Evolutionary conservation across 2,888 invertebrate species (phyloP), one percentile per base, ranked within the genome.

Genomic region (Lithophane semibrunnea): DNA sequence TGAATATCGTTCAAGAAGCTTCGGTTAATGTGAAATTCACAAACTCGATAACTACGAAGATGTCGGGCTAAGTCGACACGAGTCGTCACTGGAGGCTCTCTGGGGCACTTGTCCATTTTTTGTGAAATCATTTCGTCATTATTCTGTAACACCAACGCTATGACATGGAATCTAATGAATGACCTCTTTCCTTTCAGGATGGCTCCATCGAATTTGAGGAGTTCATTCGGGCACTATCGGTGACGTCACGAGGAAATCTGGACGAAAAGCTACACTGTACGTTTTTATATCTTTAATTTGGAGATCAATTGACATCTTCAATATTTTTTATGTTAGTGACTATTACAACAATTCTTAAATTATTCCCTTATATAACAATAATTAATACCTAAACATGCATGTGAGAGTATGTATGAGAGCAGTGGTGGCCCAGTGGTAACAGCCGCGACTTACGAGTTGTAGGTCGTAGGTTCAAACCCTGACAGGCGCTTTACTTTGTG

Each of bases 131-230:
- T 24, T 29, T 54, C 12, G 16, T 60, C 49, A 47, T 58, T 69
- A 66, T 66, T 56, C 8, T 47, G n/a, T 18, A 65, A 58, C 72
- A 66, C 24, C 9, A 16, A 60, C 58, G 52, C 18, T 2, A 47
- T n/a, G 52, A 52, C 24, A 16, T 60, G n/a, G 16, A 44, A 72
- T 69, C 58, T 83, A 65, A 80, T 74, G 16, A 37, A 60, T 52
- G 67, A 71, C 64, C 9, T 73, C 2, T 21, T 78, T 52, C 18
- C 1, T 91, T 91, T 72, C 97, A 99, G 99, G 99, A 99, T 95
- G 99, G 99, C 86, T 99, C 99, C 92, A 99, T 99, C 96, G 99
- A 99, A 96, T 99, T 99, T 95, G 99, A 99, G 96, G 99, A 99
- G 97, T 99, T 99, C 96, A 99, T 99, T 94, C 98, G 99, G 95